These are phyloP conservation scores for Chesias legatella DNA, from an alignment of 2,888 invertebrate genomes.

Conservation along the genomic window DNA sequence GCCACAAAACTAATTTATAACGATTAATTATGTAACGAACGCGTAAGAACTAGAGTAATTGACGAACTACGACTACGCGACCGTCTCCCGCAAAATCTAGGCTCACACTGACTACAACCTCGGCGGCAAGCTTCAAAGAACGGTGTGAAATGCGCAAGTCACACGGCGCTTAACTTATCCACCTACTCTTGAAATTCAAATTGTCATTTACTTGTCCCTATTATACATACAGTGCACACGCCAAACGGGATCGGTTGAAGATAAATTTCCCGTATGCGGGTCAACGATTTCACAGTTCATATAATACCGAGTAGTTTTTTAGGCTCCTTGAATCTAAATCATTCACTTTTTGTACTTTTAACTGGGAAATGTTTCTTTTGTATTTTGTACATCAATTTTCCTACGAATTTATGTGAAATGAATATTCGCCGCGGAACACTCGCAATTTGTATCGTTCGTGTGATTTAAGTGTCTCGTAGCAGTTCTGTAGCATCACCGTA, in stretches of 20 bases:
- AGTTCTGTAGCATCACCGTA: conserved; percentile 21
- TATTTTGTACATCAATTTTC: too few species aligned
- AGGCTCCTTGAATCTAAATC: conserved; percentile 35
- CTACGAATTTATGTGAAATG: conserved; percentile 11
- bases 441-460: conserved; percentile 20
- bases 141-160: conserved; percentile 77
- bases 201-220: conserved; percentile 60
- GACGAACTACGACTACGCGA: conserved; percentile 39
- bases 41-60: conserved; percentile 56
- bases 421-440: conserved; percentile 1
- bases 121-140: conserved; percentile 52
- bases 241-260: conserved; percentile 34
- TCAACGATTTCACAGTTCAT: conserved; percentile 41
- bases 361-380: too few species aligned
- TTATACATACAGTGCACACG: conserved; percentile 56
- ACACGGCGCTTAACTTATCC: conserved; percentile 66
- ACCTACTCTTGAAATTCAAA: conserved; percentile 68
- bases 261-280: conserved; percentile 45
- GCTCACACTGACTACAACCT: conserved; percentile 61
- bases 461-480: conserved; percentile 26
- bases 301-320: conserved; percentile 29
- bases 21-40: conserved; percentile 65
- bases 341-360: conserved; percentile 25
- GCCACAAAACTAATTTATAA: conserved; percentile 69
- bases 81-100: conserved; percentile 38